These are phyloP conservation scores for Chrysomallon squamiferum DNA, from an alignment of 1,140 invertebrate species.

Conservation along the genomic window DNA sequence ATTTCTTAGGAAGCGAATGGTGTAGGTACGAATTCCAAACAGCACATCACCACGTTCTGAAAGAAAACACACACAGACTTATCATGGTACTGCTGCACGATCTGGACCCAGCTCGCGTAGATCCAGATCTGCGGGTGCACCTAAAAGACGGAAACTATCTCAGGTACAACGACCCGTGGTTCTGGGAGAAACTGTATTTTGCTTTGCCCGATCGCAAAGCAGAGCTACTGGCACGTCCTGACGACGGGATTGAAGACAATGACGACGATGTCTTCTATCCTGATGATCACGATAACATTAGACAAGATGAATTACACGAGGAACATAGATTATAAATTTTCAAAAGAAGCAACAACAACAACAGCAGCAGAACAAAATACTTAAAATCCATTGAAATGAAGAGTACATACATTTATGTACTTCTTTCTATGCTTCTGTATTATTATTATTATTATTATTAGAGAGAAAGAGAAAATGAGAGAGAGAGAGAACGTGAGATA, in stretches of 20 bases:
- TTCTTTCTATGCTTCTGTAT: no score
- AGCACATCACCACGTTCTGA: slow-evolving; percentile 31
- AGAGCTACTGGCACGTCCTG: background rate
- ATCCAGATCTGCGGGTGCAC: slow-evolving; percentile 32
- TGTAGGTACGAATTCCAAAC: slow-evolving; percentile 46
- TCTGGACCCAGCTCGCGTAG: slow-evolving; percentile 20
- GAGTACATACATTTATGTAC: no score
- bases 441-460: no score
- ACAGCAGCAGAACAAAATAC: no score
- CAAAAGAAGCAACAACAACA: no score
- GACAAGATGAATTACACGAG: no score
- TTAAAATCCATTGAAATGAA: no score
- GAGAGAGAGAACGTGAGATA: no score
- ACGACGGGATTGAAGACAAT: background rate
- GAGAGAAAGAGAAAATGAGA: no score
- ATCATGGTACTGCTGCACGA: slow-evolving; percentile 34
- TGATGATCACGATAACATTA: no score
- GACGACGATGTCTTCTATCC: no score
- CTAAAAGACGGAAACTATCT: slow-evolving; percentile 72
- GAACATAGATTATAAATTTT: no score
- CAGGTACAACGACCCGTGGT: slow-evolving; percentile 74
- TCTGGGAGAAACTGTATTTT: slow-evolving; percentile 93
- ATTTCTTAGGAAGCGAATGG: slow-evolving; percentile 42
- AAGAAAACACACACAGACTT: slow-evolving; percentile 23
- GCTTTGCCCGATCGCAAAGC: slow-evolving; percentile 72